Percentiles rank a stretch among this genome's conserved stretches.
Evolutionary conservation across 2,113 vertebrate species (phyloP).

Genomic region (Nothobranchius kuhntae): DNA sequence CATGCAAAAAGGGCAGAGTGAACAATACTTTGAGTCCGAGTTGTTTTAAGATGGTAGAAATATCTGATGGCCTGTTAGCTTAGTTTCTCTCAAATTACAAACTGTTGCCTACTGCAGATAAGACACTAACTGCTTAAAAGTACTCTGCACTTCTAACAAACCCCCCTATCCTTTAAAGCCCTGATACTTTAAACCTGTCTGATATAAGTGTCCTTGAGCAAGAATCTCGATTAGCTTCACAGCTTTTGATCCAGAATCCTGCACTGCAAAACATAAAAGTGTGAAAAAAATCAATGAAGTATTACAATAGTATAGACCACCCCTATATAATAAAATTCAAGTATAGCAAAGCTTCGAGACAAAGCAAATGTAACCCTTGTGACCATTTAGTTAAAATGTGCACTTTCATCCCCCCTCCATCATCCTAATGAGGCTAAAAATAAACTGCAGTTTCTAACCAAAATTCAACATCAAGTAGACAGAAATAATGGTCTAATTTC

Average conservation of each 20-base stretch:
- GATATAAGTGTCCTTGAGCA: constrained; percentile 59
- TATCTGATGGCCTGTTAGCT: not conserved
- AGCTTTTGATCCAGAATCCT: constrained; percentile 38
- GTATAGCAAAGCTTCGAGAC: constrained; percentile 13
- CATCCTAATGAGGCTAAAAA: constrained; percentile 10
- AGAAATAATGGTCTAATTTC: constrained; percentile 9
- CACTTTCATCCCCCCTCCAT: constrained; percentile 10
- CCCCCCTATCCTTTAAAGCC: not conserved
- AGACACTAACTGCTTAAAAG: not conserved
- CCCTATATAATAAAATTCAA: constrained; percentile 13
- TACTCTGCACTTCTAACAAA: not conserved
- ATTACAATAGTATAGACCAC: constrained; percentile 18
- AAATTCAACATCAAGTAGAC: constrained; percentile 9
- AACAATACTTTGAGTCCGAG: too few species aligned
- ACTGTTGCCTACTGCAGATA: not conserved
- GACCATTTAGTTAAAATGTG: not conserved
- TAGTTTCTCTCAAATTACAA: not conserved
- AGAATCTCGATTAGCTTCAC: constrained; percentile 38
- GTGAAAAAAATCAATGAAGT: constrained; percentile 20
- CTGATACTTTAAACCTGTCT: constrained; percentile 2
- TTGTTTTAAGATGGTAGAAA: not conserved
- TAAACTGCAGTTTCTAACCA: constrained; percentile 12
- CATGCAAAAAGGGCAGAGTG: not conserved
- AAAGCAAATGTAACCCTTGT: constrained; percentile 21
- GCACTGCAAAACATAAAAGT: constrained; percentile 9